Evolutionary conservation across 1,140 invertebrate species (phyloP).

Genomic region (Tetragonula clypearis): DNA sequence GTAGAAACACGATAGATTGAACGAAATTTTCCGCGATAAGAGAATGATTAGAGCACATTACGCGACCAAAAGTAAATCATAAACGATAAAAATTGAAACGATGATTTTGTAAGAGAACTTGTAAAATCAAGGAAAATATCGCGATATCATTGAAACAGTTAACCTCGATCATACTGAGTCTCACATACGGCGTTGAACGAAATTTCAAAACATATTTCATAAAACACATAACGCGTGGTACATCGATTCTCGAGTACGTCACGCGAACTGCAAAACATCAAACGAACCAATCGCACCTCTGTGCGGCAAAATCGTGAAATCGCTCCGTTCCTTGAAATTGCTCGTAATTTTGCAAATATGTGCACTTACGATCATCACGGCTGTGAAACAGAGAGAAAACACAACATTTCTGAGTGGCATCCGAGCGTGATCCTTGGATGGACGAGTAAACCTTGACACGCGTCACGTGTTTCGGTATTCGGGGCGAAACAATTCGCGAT

Average conservation of each 20-base stretch:
- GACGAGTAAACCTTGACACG: constrained; percentile 23
- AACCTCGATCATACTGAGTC: no score
- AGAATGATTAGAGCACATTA: background rate
- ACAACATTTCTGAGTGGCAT: background rate
- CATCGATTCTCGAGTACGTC: no score
- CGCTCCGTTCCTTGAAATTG: background rate
- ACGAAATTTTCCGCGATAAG: background rate
- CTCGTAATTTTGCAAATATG: background rate
- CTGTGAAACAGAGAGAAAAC: background rate
- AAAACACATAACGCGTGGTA: no score
- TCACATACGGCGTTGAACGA: no score
- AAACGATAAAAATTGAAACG: background rate
- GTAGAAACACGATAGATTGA: background rate
- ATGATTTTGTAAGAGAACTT: background rate
- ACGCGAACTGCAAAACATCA: no score
- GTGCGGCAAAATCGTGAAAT: background rate
- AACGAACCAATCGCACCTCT: background rate
- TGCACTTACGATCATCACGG: background rate
- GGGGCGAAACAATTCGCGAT: constrained; percentile 2
- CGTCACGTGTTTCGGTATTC: background rate
- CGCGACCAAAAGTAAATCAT: no score
- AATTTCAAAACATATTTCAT: no score
- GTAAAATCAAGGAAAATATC: no score
- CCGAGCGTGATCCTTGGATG: background rate
- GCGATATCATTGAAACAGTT: no score